Evolutionary conservation across 2,113 vertebrate genomes (phyloP), one percentile per base, ranked within the genome.

Genomic region (Stegostoma tigrinum): DNA sequence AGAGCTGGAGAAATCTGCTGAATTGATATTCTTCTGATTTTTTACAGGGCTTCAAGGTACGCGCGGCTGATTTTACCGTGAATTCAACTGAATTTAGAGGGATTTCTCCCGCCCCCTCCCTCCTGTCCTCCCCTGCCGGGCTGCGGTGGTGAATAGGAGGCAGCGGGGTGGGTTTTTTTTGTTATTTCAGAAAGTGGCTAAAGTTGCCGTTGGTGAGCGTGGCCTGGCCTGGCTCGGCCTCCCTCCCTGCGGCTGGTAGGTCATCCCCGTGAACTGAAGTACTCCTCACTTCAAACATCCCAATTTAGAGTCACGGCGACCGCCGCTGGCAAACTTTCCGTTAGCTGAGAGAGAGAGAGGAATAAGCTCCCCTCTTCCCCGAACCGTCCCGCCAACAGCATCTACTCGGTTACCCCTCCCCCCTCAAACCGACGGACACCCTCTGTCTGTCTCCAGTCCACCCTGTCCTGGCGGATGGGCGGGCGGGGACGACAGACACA

Each of bases 1-100:
- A 98, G 98, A 98, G 98, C 97, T 97, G 97, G 97, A 97, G 98
- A 98, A 98, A 98, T 98, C 98, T 98, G 97, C 98, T 98, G 98
- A 98, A 98, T 98, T 98, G 94, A 95, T 95, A 95, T 95, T 21
- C 67, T 48, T 70, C 94, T 95, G 94, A 72, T 48, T 95, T 95
- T 61, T 95, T 72, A 45, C 68, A 96, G 95, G 96, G 96, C 86
- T 70, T 95, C 95, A 75, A 93, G 96, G 96, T 96, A 95, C 85
- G n/a, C 21, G 15, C 86, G 3, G 85, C 67, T 72, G 94, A 95
- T 95, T 72, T 95, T 70, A 95, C 68, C 67, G 38, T 95, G 94
- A 95, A 95, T 72, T 95, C 94, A 48, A 95, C 94, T 45, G 94
- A 66, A 93, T 93, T 95, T 72, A 75, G 94, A 48, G 5, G 64